Conservation (phyloP, 64 coral and sea anemone species). For the Porites australiensis region DNA sequence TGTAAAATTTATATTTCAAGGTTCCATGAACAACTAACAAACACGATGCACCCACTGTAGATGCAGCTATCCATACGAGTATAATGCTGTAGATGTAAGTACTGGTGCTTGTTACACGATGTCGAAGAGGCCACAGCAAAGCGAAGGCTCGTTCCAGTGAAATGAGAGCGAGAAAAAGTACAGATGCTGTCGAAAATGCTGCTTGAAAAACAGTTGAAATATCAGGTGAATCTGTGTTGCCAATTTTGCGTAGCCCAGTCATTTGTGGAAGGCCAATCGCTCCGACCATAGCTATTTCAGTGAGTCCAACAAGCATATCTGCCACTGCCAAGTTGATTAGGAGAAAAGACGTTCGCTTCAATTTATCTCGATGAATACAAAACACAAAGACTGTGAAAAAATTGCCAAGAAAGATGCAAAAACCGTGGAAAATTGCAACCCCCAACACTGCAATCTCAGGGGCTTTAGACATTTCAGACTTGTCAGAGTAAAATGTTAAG, state of each 20-base stretch:
- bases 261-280: neutral
- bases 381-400: conserved; percentile 25
- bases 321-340: conserved; percentile 6
- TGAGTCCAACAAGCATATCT: conserved; percentile 10
- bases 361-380: conserved; percentile 1
- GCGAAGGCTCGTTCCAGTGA: no score
- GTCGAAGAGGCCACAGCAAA: no score
- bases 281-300: neutral
- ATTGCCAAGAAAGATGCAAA: no score
- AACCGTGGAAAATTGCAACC: no score
- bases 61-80: neutral
- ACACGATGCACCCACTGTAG: no score
- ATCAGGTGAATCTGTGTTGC: neutral
- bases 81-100: neutral
- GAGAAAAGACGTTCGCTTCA: neutral
- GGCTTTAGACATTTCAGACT: no score
- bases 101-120: no score
- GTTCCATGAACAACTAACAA: no score
- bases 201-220: neutral
- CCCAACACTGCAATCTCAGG: no score
- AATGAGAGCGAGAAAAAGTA: neutral
- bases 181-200: neutral
- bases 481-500: no score
- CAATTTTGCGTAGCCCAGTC: neutral
- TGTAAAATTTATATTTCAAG: no score